Evolutionary conservation across 37 sponge, comb jelly and placozoan species (phyloP).

Genomic region (Bolinopsis microptera): DNA sequence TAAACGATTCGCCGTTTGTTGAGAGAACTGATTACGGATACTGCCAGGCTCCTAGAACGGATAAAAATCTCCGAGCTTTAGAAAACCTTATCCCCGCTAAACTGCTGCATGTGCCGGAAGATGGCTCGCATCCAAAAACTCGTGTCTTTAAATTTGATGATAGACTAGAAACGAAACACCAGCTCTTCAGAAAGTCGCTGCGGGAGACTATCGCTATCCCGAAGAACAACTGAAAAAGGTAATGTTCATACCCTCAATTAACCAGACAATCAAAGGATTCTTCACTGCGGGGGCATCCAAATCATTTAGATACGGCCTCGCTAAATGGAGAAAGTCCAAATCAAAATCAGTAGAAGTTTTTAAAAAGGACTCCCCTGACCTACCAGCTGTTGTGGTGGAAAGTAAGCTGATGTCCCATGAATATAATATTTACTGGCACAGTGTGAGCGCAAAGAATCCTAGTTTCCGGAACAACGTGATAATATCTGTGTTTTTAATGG

Average conservation of each 20-base stretch:
- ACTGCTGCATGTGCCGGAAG: neutral
- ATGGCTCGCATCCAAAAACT: neutral
- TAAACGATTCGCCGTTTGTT: conserved; percentile 2
- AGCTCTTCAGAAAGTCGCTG: conserved; percentile 29
- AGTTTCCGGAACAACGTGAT: neutral
- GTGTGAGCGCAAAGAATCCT: neutral
- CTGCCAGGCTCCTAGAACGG: neutral
- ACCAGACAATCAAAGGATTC: neutral
- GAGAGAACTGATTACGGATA: conserved; percentile 46
- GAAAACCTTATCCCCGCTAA: neutral
- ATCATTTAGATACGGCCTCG: neutral
- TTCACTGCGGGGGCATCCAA: neutral
- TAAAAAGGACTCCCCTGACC: neutral
- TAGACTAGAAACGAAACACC: neutral
- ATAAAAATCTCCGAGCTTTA: neutral
- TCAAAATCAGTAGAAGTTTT: neutral
- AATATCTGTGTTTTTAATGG: neutral
- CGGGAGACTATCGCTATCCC: neutral
- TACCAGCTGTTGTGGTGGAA: neutral
- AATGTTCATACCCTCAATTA: neutral
- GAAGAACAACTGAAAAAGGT: neutral
- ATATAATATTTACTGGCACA: neutral
- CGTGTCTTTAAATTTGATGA: conserved; percentile 7
- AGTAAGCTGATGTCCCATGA: neutral
- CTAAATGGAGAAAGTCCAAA: neutral